Evolutionary conservation across 2,888 invertebrate species (phyloP).

Genomic region (Antheraea yamamai): DNA sequence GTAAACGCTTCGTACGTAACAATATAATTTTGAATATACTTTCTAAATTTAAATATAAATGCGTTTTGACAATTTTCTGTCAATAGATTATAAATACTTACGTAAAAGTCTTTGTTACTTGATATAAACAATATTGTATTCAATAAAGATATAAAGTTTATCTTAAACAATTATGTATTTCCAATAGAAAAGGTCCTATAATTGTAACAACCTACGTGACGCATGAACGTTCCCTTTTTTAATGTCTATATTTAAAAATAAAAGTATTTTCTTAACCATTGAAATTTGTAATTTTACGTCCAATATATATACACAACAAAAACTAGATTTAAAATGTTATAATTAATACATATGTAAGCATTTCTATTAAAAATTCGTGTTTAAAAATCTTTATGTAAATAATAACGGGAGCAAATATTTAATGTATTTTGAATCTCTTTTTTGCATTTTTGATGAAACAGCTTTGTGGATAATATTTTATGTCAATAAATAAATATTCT

Average conservation of each 20-base stretch:
- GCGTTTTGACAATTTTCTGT: no score
- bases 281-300: constrained; percentile 65
- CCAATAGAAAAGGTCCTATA: background rate
- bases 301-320: constrained; percentile 60
- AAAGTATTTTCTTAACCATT: constrained; percentile 66
- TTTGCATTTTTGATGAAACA: constrained; percentile 72
- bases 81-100: no score
- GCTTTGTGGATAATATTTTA: constrained; percentile 74
- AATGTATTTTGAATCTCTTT: constrained; percentile 72
- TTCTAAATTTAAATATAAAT: no score
- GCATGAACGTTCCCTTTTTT: background rate
- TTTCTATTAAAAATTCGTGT: constrained; percentile 61
- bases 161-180: background rate
- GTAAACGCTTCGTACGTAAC: no score
- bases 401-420: constrained; percentile 64
- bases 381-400: constrained; percentile 28
- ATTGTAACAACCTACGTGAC: background rate
- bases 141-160: no score
- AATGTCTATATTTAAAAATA: constrained; percentile 29
- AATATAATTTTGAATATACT: no score
- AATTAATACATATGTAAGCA: constrained; percentile 54
- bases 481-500: constrained; percentile 74
- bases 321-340: constrained; percentile 46
- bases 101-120: no score
- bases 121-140: no score